Evolutionary conservation across 1,140 invertebrate species (phyloP).

Genomic region (Sipha flava): DNA sequence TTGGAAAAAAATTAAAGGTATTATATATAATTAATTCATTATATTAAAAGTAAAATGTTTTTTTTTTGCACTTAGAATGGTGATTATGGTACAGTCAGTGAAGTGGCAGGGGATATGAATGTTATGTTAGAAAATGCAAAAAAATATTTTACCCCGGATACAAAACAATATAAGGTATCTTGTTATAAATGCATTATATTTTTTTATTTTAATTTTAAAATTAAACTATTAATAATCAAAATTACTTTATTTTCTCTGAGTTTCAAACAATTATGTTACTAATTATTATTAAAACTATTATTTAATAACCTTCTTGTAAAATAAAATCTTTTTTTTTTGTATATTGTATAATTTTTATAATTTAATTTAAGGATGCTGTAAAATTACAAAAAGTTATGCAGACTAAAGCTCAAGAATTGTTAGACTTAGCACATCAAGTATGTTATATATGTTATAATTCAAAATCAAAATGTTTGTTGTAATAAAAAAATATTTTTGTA

Average conservation of each 20-base stretch:
- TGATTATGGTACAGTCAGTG: conserved; percentile 74
- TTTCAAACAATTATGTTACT: too few relatives aligned
- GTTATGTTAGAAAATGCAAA: conserved; percentile 99
- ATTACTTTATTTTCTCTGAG: too few relatives aligned
- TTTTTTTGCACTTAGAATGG: conserved; percentile 51
- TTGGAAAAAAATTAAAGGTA: conserved; percentile 81
- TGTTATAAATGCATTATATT: not conserved
- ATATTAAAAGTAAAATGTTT: not conserved
- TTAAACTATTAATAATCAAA: too few relatives aligned
- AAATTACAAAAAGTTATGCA: conserved; percentile 76
- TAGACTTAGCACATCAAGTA: conserved; percentile 56
- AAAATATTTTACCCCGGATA: conserved; percentile 82
- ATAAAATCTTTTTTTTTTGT: not conserved
- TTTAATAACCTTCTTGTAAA: too few relatives aligned
- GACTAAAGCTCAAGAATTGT: conserved; percentile 71
- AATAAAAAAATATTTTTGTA: not conserved
- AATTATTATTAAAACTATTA: too few relatives aligned
- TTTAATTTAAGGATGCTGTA: conserved; percentile 56
- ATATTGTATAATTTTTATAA: not conserved
- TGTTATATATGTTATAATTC: too few relatives aligned
- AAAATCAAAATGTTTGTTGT: not conserved
- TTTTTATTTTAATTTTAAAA: too few relatives aligned
- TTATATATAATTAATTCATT: not conserved
- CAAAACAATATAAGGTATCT: conserved; percentile 70
- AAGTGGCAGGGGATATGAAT: conserved; percentile 90